Evolutionary conservation across 1,140 invertebrate genomes (phyloP), one percentile per base, ranked within the genome.

Genomic region (Helicoverpa armigera): DNA sequence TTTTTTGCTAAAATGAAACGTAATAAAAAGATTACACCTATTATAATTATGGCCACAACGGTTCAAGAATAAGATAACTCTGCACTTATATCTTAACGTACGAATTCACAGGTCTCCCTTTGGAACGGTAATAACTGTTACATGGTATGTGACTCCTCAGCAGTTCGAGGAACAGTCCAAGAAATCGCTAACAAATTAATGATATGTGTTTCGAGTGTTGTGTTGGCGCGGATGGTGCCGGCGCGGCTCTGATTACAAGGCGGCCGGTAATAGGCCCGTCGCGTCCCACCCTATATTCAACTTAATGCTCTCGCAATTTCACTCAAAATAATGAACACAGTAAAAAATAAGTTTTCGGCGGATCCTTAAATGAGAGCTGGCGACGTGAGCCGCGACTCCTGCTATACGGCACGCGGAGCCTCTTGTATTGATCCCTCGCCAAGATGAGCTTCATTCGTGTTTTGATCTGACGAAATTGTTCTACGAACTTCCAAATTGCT

Each of bases 301-400:
- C 82, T 90, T 94, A 94, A 94, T 94, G 91, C 91, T 93, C 94
- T 94, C 92, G 92, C 94, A 94, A 94, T 94, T 95, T 94, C 88
- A 90, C 90, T 94, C 89, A 89, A 91, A 91, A 92, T 93, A 93
- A 94, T 90, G 91, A 92, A 93, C 86, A 91, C 85, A 93, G 91
- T 88, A 93, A 94, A 92, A 93, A 93, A 92, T 70, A 86, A 86
- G 86, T 87, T 93, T 93, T 94, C 88, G 91, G 86, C 85, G 87
- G 85, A 89, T 89, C 87, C 89, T 84, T 87, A 89, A 91, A 92
- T 90, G 86, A 89, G 89, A 89, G 84, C 86, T 90, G 88, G 86
- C 85, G 87, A 92, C 90, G 89, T 89, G 91, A 85, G 85, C 86
- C 81, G 63, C 65, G 75, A 77, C 61, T 77, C 61, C 75, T 43